Percentiles rank a stretch among this genome's conserved stretches.
phyloP scores from a whole-genome alignment of 2,888 invertebrate genomes.

The Lobophora halterata region DNA sequence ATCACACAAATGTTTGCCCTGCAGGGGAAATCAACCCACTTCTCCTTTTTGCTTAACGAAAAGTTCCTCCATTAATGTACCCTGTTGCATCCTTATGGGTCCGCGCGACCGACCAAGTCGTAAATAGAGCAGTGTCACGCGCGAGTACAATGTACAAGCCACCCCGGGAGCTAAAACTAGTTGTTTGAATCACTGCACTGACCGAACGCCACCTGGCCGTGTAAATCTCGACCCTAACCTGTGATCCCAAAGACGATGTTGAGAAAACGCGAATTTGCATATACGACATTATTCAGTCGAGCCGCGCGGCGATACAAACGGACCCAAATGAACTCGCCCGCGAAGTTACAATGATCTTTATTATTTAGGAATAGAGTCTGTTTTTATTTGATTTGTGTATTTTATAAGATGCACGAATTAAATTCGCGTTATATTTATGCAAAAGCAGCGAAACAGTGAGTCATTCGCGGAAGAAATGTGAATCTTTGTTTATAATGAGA shows the following conservation, averaged over 20 bases:
- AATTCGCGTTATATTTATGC: slow-evolving; percentile 33
- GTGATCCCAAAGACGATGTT: slow-evolving; percentile 11
- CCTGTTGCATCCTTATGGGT: slow-evolving; percentile 52
- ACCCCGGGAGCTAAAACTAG: slow-evolving; percentile 77
- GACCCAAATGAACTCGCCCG: slow-evolving; percentile 14
- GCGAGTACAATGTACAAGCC: slow-evolving; percentile 74
- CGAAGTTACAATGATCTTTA: slow-evolving; percentile 10
- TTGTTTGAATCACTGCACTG: slow-evolving; percentile 59
- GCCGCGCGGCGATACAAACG: slow-evolving; percentile 15
- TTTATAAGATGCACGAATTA: slow-evolving; percentile 28
- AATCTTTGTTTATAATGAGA: slow-evolving; percentile 33
- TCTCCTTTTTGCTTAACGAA: neutral
- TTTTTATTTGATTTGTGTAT: slow-evolving; percentile 9
- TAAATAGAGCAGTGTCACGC: slow-evolving; percentile 79
- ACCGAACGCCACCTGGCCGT: slow-evolving; percentile 32
- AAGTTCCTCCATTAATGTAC: slow-evolving; percentile 34
- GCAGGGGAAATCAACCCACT: too few species aligned
- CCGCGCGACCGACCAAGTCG: slow-evolving; percentile 56
- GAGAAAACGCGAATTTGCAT: slow-evolving; percentile 6
- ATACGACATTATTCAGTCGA: slow-evolving; percentile 21
- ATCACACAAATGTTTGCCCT: too few species aligned
- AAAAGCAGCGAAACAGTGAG: slow-evolving; percentile 46
- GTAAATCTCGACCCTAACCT: slow-evolving; percentile 35
- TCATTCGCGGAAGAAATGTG: slow-evolving; percentile 65
- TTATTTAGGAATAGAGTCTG: slow-evolving; percentile 3